Conservation (phyloP, 2,797 vertebrate species). For the Pseudomugil gertrudae region DNA sequence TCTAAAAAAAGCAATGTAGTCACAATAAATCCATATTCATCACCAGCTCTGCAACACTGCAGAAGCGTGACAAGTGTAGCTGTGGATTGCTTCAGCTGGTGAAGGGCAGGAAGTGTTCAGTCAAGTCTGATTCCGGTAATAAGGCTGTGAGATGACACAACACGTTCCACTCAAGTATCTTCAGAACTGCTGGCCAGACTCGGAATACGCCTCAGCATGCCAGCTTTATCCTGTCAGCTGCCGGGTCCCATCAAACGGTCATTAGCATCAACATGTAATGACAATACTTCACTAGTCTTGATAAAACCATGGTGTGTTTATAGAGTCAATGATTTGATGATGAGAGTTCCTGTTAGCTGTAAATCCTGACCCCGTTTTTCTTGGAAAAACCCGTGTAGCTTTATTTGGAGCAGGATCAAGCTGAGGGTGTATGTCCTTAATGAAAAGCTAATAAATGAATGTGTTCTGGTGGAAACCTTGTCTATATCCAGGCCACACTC, state of each 20-base stretch:
- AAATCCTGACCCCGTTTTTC: conserved; percentile 10
- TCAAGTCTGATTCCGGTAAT: conserved; percentile 68
- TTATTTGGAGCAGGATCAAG: conserved; percentile 54
- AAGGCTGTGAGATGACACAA: conserved; percentile 66
- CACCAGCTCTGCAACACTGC: conserved; percentile 9
- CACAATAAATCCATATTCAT: conserved; percentile 13
- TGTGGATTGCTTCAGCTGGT: conserved; percentile 22
- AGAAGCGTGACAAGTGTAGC: conserved; percentile 26
- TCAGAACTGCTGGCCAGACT: conserved; percentile 54
- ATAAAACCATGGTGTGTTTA: conserved; percentile 41
- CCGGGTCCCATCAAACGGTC: conserved; percentile 39
- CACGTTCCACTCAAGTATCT: conserved; percentile 62
- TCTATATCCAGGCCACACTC: conserved; percentile 45
- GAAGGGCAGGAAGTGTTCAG: conserved; percentile 57
- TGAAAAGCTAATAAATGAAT: conserved; percentile 72
- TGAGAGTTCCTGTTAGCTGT: conserved; percentile 27
- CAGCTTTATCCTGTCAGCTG: conserved; percentile 51
- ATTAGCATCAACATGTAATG: conserved; percentile 38
- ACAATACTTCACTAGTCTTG: conserved; percentile 15
- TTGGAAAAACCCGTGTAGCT: conserved; percentile 34
- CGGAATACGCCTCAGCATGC: conserved; percentile 63
- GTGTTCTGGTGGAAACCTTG: conserved; percentile 50
- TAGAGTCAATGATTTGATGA: conserved; percentile 1
- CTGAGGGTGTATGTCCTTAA: conserved; percentile 33
- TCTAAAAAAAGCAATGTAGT: not conserved